These are phyloP conservation scores for Triplophysa yarkandensis DNA, from an alignment of 2,797 vertebrate genomes.

Conservation along the genomic window DNA sequence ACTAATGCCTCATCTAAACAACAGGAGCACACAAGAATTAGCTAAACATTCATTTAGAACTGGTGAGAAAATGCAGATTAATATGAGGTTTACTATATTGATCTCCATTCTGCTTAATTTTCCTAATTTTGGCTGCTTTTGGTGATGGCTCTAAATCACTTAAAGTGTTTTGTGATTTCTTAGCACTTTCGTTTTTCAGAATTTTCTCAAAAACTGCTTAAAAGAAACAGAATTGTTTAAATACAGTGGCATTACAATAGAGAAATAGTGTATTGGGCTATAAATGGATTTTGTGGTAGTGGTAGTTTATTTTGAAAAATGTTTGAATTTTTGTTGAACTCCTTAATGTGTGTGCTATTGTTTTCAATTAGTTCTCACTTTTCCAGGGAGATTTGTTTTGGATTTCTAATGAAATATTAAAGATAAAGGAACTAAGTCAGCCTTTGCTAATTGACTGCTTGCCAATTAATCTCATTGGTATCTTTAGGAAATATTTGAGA, in stretches of 20 bases:
- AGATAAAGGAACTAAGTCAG: neutral
- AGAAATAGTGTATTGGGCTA: neutral
- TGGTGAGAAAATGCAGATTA: slow-evolving; percentile 47
- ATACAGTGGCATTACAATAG: too few species aligned
- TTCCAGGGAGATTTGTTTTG: neutral
- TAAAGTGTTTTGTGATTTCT: slow-evolving; percentile 39
- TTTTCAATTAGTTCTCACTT: neutral
- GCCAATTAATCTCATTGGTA: neutral
- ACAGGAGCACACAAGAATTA: slow-evolving; percentile 16
- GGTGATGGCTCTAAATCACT: slow-evolving; percentile 33
- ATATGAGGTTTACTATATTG: slow-evolving; percentile 13
- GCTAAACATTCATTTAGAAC: neutral
- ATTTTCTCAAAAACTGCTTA: neutral
- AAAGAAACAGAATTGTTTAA: neutral
- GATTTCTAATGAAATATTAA: neutral
- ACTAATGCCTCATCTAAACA: neutral
- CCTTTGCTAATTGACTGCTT: neutral
- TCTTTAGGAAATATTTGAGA: neutral
- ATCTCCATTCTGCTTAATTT: slow-evolving; percentile 45
- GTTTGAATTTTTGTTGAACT: neutral
- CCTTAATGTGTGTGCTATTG: neutral
- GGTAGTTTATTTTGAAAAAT: neutral
- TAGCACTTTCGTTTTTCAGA: too few species aligned
- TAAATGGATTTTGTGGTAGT: neutral
- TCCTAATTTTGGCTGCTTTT: slow-evolving; percentile 50